Percentiles rank a stretch among this genome's conserved stretches.
Evolutionary conservation across 2,113 vertebrate species (phyloP).

Genomic region (Antigone vipio): DNA sequence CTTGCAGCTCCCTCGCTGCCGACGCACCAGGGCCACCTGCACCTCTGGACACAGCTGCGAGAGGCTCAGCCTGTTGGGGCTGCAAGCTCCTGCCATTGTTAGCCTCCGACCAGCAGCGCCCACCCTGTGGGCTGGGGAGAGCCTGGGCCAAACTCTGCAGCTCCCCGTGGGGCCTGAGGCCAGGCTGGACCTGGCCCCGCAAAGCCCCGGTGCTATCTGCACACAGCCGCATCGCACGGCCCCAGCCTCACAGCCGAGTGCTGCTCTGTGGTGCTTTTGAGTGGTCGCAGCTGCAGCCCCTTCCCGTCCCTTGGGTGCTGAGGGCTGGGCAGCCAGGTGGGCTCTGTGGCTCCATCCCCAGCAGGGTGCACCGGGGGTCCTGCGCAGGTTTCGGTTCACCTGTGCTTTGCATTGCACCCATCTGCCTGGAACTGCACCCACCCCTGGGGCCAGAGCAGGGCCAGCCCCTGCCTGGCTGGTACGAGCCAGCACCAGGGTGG

Average conservation of each 20-base stretch:
- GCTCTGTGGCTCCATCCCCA: not conserved
- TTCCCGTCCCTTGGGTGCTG: rapidly evolving
- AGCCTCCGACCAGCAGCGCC: not conserved
- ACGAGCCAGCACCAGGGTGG: rapidly evolving
- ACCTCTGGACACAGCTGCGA: not conserved
- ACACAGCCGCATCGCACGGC: rapidly evolving
- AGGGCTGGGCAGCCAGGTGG: rapidly evolving
- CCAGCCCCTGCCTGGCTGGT: not conserved
- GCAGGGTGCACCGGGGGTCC: not conserved
- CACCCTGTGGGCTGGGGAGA: rapidly evolving
- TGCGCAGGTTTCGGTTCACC: rapidly evolving
- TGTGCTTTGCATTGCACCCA: not conserved
- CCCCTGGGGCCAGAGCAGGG: too few relatives aligned
- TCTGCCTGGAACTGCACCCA: not conserved
- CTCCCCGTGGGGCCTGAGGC: rapidly evolving
- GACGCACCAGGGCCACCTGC: not conserved
- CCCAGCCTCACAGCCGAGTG: not conserved
- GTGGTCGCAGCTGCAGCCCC: not conserved
- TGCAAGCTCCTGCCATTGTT: not conserved
- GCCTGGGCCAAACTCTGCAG: not conserved
- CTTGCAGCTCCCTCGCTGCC: rapidly evolving
- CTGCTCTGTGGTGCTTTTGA: rapidly evolving
- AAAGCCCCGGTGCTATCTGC: rapidly evolving
- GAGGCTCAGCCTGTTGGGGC: rapidly evolving
- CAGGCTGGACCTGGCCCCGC: too few relatives aligned